phyloP scores from a whole-genome alignment of 2,888 invertebrate species.

The Hydriomena furcata region DNA sequence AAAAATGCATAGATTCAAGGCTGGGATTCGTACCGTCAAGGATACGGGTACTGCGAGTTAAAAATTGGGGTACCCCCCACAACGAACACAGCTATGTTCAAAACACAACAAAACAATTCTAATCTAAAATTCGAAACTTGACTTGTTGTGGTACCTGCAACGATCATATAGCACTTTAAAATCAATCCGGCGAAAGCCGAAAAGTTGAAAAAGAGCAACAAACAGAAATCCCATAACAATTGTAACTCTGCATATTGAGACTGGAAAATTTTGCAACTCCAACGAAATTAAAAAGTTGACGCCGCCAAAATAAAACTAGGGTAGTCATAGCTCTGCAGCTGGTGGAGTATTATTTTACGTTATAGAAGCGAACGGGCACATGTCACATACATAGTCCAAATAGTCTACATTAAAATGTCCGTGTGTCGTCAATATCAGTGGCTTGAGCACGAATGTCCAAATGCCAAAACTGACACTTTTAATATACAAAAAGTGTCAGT shows the following conservation, averaged over 20 bases:
- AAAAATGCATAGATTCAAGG: no score
- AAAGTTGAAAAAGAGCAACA: constrained; percentile 31
- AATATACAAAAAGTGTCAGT: no score
- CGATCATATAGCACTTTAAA: constrained; percentile 20
- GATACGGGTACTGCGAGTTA: no score
- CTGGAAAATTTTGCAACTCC: constrained; percentile 40
- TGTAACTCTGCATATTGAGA: constrained; percentile 46
- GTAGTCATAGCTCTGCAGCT: constrained; percentile 15
- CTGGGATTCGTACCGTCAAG: no score
- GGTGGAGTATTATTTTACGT: background rate
- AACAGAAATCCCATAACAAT: constrained; percentile 37
- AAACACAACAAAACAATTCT: background rate
- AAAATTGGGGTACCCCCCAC: no score
- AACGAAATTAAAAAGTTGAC: constrained; percentile 61
- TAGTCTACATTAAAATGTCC: no score
- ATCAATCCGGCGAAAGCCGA: constrained; percentile 25
- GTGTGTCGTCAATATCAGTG: no score
- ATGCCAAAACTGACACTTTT: no score
- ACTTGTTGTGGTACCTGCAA: background rate
- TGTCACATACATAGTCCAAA: no score
- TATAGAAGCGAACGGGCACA: no score
- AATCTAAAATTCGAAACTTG: background rate
- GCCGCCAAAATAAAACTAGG: constrained; percentile 43
- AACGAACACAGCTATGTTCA: background rate
- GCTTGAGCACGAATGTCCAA: no score